Percentiles rank a stretch among this genome's conserved stretches.
Conservation (phyloP, 2,888 invertebrate genomes). For the Temnothorax unifasciatus region DNA sequence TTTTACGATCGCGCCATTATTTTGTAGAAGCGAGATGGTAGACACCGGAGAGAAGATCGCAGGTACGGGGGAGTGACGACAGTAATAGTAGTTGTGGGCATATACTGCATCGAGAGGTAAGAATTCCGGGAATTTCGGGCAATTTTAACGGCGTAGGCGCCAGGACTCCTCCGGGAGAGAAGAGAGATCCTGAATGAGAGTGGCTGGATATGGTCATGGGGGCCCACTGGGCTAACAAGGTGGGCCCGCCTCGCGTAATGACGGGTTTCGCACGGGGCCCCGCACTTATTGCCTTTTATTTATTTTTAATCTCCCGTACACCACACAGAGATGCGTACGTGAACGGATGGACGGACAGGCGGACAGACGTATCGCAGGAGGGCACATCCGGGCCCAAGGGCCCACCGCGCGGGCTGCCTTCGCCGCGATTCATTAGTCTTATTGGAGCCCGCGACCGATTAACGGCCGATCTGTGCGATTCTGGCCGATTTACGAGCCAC, state of each 20-base stretch:
- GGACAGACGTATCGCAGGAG: conserved; percentile 77
- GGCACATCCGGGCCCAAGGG: conserved; percentile 83
- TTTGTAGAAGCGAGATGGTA: conserved; percentile 41
- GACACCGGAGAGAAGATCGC: conserved; percentile 15
- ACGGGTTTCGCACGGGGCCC: conserved; percentile 86
- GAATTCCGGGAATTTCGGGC: conserved; percentile 84
- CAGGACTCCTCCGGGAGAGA: conserved; percentile 78
- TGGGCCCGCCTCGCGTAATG: conserved; percentile 86
- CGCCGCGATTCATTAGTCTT: conserved; percentile 81
- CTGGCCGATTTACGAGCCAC: conserved; percentile 63
- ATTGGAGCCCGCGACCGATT: conserved; percentile 72
- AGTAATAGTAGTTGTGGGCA: conserved; percentile 64
- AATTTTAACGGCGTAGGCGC: conserved; percentile 86
- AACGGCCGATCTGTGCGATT: conserved; percentile 69
- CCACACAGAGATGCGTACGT: conserved; percentile 74
- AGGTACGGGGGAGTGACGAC: conserved; percentile 53
- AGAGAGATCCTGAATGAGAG: conserved; percentile 82
- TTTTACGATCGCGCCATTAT: conserved; percentile 43
- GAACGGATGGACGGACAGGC: conserved; percentile 72
- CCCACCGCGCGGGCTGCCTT: conserved; percentile 68
- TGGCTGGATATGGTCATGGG: conserved; percentile 78
- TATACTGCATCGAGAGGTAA: conserved; percentile 72
- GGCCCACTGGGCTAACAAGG: conserved; percentile 85
- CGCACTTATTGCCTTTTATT: conserved; percentile 86
- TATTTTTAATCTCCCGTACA: conserved; percentile 83